These are phyloP conservation scores for Sigmodon hispidus DNA, from an alignment of 2,113 vertebrate species.

Conservation along the genomic window DNA sequence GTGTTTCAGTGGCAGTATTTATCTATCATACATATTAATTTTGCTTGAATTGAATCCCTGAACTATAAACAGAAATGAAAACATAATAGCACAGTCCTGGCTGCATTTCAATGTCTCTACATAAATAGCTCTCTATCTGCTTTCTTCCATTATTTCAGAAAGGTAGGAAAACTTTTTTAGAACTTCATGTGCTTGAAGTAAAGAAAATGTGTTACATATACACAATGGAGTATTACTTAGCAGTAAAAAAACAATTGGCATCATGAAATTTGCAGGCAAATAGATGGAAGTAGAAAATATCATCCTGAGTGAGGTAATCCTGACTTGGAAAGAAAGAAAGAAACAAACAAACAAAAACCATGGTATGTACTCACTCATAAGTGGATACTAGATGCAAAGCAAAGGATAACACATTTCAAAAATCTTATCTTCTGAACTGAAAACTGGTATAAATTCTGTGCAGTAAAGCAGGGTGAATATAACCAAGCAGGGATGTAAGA, in stretches of 20 bases:
- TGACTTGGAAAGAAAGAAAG: no score
- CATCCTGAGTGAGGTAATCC: no score
- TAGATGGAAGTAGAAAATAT: no score
- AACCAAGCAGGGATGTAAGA: neutral
- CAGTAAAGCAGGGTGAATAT: neutral
- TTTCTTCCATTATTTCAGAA: neutral
- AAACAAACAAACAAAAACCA: no score
- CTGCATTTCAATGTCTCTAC: neutral
- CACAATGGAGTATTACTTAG: no score
- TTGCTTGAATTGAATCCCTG: neutral
- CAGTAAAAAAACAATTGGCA: no score
- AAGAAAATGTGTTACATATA: no score
- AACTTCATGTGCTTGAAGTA: neutral
- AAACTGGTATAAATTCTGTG: neutral
- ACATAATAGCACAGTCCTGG: neutral
- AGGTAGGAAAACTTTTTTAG: slow-evolving; percentile 5
- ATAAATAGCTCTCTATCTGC: neutral
- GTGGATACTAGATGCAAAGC: no score
- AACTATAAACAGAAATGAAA: neutral
- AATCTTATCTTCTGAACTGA: slow-evolving; percentile 3
- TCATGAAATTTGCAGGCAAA: no score
- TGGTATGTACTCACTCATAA: no score
- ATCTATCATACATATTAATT: no score
- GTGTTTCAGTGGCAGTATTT: neutral
- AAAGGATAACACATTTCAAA: neutral